Evolutionary conservation across 2,113 vertebrate genomes (phyloP).

Genomic region (Pogona vitticeps): DNA sequence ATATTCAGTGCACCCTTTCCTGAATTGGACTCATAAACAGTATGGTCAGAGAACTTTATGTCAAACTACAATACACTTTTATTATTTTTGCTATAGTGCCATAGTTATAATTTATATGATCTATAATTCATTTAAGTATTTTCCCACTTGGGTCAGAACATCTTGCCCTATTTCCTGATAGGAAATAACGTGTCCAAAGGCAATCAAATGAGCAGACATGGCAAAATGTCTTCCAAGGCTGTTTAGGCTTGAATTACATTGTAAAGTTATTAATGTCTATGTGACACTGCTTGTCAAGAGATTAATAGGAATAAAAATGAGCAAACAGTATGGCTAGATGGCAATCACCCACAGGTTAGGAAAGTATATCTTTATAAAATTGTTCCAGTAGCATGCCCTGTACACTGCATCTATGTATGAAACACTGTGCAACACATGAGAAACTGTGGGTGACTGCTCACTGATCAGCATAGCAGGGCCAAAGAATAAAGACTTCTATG

Average conservation of each 20-base stretch:
- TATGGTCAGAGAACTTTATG: not conserved
- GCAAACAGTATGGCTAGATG: conserved; percentile 33
- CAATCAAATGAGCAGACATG: conserved; percentile 25
- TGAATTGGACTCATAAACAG: not conserved
- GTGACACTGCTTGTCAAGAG: conserved; percentile 19
- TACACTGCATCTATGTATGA: conserved; percentile 2
- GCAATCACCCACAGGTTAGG: conserved; percentile 17
- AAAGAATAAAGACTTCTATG: too few species aligned
- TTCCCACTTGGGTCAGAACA: conserved; percentile 31
- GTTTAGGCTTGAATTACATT: conserved; percentile 42
- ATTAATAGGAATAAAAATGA: conserved; percentile 58
- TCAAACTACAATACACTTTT: not conserved
- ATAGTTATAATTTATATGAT: conserved; percentile 17
- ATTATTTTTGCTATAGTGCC: not conserved
- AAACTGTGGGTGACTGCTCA: too few species aligned
- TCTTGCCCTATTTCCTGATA: conserved; percentile 35
- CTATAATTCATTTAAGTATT: conserved; percentile 41
- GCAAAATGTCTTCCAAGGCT: conserved; percentile 50
- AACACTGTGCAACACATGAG: not conserved
- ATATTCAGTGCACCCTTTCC: not conserved
- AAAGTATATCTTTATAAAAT: conserved; percentile 13
- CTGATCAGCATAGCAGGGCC: not conserved
- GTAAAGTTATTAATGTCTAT: conserved; percentile 41
- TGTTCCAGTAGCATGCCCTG: not conserved
- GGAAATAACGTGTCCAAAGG: conserved; percentile 10